Percentiles rank a stretch among this genome's conserved stretches.
phyloP scores from a whole-genome alignment of 2,888 invertebrate species.

The Teleogryllus oceanicus region DNA sequence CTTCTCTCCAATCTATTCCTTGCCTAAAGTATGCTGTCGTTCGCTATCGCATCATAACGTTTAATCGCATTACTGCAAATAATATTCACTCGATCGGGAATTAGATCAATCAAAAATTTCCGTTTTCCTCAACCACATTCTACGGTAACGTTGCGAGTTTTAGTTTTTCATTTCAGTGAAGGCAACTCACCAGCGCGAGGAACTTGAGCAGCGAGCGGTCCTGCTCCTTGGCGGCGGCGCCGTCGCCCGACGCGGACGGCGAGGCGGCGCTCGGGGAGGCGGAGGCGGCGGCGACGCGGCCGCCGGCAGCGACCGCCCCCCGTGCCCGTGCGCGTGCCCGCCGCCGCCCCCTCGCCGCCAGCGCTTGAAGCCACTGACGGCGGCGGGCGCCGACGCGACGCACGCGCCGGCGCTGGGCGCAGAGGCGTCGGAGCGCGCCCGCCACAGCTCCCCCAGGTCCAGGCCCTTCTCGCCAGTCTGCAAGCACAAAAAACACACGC shows the following conservation, averaged over 20 bases:
- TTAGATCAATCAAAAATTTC: too few species aligned
- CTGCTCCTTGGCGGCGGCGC: conserved; percentile 41
- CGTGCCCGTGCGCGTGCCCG: conserved; percentile 41
- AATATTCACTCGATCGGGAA: too few species aligned
- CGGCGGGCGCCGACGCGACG: conserved; percentile 19
- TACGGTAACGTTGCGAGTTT: not conserved
- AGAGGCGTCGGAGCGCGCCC: conserved; percentile 37
- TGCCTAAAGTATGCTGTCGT: too few species aligned
- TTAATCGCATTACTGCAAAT: too few species aligned
- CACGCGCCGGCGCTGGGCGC: not conserved
- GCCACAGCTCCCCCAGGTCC: conserved; percentile 47
- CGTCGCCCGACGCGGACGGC: not conserved
- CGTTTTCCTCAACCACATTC: too few species aligned
- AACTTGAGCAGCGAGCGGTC: conserved; percentile 63
- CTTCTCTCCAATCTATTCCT: too few species aligned
- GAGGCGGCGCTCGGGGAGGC: not conserved
- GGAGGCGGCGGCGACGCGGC: not conserved
- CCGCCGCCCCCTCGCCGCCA: conserved; percentile 41
- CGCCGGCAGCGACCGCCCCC: conserved; percentile 38
- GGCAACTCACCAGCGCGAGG: conserved; percentile 70
- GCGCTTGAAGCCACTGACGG: conserved; percentile 33
- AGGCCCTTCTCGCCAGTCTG: conserved; percentile 49
- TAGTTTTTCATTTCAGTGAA: not conserved
- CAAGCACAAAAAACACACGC: conserved; percentile 38
- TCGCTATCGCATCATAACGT: too few species aligned